Percentiles rank a stretch among this genome's conserved stretches.
These are phyloP conservation scores for Nemapogon koenigi DNA, from an alignment of 2,888 invertebrate species.

Conservation along the genomic window DNA sequence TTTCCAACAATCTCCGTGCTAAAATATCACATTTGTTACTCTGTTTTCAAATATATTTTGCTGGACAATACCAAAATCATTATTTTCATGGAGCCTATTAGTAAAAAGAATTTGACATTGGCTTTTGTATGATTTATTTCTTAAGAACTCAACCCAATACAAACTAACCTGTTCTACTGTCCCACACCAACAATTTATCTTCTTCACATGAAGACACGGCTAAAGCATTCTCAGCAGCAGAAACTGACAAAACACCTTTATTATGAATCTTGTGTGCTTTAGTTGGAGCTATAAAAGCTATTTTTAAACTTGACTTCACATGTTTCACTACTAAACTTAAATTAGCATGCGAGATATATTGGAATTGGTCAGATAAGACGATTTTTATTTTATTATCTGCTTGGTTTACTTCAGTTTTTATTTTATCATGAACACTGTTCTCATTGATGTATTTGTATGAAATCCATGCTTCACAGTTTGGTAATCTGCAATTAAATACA, in stretches of 20 bases:
- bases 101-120: no score
- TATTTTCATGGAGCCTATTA: no score
- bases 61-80: no score
- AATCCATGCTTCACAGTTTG: conserved; percentile 54
- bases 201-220: conserved; percentile 68
- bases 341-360: conserved; percentile 41
- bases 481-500: conserved; percentile 35
- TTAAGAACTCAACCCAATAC: no score
- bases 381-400: conserved; percentile 46
- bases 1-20: no score
- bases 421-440: conserved; percentile 42
- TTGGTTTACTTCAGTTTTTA: conserved; percentile 32
- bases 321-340: conserved; percentile 51
- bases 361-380: conserved; percentile 39
- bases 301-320: conserved; percentile 38
- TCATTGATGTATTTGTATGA: conserved; percentile 49
- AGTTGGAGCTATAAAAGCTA: conserved; percentile 58
- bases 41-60: no score
- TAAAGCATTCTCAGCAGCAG: conserved; percentile 65
- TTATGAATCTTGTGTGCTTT: conserved; percentile 49
- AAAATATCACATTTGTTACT: no score
- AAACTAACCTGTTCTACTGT: conserved; percentile 64
- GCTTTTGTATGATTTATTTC: no score
- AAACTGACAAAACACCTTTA: conserved; percentile 62
- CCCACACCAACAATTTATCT: conserved; percentile 69